These are phyloP conservation scores for Parelbella ahira DNA, from an alignment of 2,888 invertebrate genomes.

Conservation along the genomic window DNA sequence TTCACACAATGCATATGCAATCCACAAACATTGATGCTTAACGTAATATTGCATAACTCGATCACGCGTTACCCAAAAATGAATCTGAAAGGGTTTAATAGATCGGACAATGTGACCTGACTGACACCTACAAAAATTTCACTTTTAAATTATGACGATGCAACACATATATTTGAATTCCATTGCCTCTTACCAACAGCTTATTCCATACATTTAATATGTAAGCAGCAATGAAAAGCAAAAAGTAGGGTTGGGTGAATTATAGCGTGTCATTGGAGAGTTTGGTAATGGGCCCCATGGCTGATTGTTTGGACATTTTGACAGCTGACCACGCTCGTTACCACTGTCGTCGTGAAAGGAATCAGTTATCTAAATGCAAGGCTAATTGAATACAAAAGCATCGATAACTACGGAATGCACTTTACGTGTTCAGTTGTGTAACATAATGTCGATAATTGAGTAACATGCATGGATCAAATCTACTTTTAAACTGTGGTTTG, in stretches of 20 bases:
- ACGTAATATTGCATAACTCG: slow-evolving; percentile 58
- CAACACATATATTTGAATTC: too few relatives aligned
- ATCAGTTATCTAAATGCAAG: slow-evolving; percentile 75
- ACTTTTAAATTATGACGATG: neutral
- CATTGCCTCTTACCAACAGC: too few relatives aligned
- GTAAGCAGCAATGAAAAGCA: slow-evolving; percentile 23
- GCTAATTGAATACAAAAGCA: slow-evolving; percentile 80
- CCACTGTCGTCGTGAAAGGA: slow-evolving; percentile 77
- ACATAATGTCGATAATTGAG: slow-evolving; percentile 44
- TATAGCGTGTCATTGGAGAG: slow-evolving; percentile 16
- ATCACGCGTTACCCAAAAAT: slow-evolving; percentile 66
- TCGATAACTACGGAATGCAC: slow-evolving; percentile 71
- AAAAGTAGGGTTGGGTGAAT: slow-evolving; percentile 2
- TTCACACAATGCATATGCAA: slow-evolving; percentile 41
- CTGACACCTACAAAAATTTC: slow-evolving; percentile 40
- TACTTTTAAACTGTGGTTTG: slow-evolving; percentile 6
- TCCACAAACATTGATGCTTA: slow-evolving; percentile 42
- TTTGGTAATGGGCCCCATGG: slow-evolving; percentile 38
- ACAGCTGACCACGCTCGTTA: slow-evolving; percentile 79
- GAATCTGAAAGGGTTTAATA: slow-evolving; percentile 73
- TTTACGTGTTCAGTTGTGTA: slow-evolving; percentile 59
- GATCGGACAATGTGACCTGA: slow-evolving; percentile 66
- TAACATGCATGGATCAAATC: slow-evolving; percentile 30
- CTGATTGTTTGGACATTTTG: slow-evolving; percentile 79
- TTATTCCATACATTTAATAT: too few relatives aligned